Percentiles rank a stretch among this genome's conserved stretches.
These are phyloP conservation scores for Cathartes aura DNA, from an alignment of 2,113 vertebrate species.

Conservation along the genomic window DNA sequence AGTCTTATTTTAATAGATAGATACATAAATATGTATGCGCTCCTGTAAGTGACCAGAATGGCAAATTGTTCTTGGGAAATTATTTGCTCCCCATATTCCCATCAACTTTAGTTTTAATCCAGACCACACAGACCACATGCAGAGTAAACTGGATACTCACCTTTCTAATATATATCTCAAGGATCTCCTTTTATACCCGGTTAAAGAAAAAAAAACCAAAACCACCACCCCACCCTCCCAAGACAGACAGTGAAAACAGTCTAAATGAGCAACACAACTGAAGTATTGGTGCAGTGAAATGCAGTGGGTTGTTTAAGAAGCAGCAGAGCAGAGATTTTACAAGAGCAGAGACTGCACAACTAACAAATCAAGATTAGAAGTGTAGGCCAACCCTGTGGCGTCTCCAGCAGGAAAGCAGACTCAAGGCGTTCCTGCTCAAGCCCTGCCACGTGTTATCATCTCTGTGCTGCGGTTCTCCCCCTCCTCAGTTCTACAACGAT, in stretches of 20 bases:
- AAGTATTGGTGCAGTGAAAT: background rate
- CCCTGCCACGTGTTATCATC: background rate
- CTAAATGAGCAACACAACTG: background rate
- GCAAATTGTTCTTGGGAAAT: background rate
- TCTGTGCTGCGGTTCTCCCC: background rate
- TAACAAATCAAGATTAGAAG: background rate
- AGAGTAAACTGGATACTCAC: background rate
- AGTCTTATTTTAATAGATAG: background rate
- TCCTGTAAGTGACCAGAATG: background rate
- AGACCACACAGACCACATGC: background rate
- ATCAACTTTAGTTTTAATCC: background rate
- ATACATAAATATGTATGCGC: background rate
- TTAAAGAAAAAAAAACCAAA: background rate
- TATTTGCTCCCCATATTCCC: background rate
- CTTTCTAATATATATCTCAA: background rate
- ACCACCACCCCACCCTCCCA: too few species aligned
- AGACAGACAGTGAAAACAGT: background rate
- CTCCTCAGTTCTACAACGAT: rapidly evolving
- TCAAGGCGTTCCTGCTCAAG: background rate
- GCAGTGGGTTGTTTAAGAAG: background rate
- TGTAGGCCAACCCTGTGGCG: background rate
- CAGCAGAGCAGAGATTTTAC: background rate
- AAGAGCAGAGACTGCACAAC: background rate
- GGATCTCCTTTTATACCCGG: background rate
- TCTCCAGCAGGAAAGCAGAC: background rate